Base-by-base conservation (phyloP, 1,140 invertebrate genomes). In the Drosophila saltans region DNA sequence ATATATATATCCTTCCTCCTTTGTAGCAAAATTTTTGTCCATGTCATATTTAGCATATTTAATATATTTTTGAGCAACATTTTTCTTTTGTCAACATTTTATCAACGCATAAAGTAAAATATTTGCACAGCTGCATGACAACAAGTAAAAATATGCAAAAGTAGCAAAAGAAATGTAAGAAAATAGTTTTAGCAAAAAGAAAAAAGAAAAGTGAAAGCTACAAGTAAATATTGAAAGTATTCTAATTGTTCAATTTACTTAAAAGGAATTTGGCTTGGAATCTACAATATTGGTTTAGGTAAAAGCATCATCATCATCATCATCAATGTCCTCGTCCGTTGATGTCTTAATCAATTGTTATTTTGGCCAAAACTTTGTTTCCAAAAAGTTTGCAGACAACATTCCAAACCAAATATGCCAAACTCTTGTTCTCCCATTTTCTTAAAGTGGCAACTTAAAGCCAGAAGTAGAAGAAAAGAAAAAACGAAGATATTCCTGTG, bases 331-430 rank as follows among this genome's bases (percentile, higher is more conserved):
- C 3, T 1, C 21, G 21, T 4, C 24, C 24, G 45, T 21, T 21
- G 4, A 48, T 8, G 5, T 16, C 45, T 48, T 48, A 52, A 52
- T 52, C 45, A 52, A 52, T 52, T 52, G 9, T 52, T 48, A 10
- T 11, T 16, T 16, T 16, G 16, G 16, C 16, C 16, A 3, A n/a
- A 43, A 43, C 41, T 52, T 52, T 69, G 64, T 43, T 41, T 9
- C 16, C 16, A 65, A 61, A 62, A 77, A 77, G 61, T 74, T 77
- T 75, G 9, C 67, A 78, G 66, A 70, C 75, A 62, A 43, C 24
- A 52, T 52, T 52, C 45, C 45, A 52, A 10, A 0, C 8, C 16
- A 45, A 16, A 45, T 21, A 45, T 7, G 3, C 2, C 16, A 7
- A 36, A 36, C 33, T 36, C 6, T 36, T 36, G 33, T 36, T 5